Base-by-base conservation (phyloP, 2,113 vertebrate species). In the Python bivittatus region DNA sequence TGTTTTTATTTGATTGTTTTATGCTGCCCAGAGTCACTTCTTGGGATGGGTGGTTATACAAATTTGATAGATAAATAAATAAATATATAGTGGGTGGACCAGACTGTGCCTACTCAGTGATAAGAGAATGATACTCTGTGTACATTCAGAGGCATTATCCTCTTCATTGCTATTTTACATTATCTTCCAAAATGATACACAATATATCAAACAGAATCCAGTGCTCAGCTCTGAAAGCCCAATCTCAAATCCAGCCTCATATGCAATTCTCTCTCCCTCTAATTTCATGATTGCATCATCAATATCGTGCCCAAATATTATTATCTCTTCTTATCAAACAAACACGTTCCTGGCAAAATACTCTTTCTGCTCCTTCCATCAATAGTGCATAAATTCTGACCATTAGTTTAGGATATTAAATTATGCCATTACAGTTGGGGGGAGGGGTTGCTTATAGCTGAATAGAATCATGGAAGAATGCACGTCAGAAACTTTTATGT, bases 401-500 rank as follows among this genome's bases (percentile, higher is more conserved):
- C 44, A 88, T 2, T 91, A 12, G 56, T 89, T 91, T 79, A 38
- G 29, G 53, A 1, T 54, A 84, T 53, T 89, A 52, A 1, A 1
- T 93, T 6, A n/a, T 91, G 25, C 13, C 93, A 86, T 64, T 85
- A 7, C 3, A 12, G 87, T 9, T 0, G 85, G n/a, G 68, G 1
- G 27, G 27, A 29, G 13, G 6, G 10, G 56, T 93, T 93, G 2
- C 58, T 60, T 84, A 79, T 33, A 93, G n/a, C 91, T 90, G 79
- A 52, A 87, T 20, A 33, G 60, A 86, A 54, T 90, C 44, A 56
- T 44, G 42, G 27, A 52, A 29, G 22, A 92, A 91, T 2, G 2
- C 12, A 79, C 0, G 6, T 87, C 25, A 0, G 0, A 61, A 88
- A 60, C 29, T 23, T 22, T 42, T 0, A 0, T 84, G 38, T 27